A percentile compares a stretch with the other conserved stretches of the same genome.
Conservation (phyloP, 2,797 vertebrate species). For the Myotis myotis region DNA sequence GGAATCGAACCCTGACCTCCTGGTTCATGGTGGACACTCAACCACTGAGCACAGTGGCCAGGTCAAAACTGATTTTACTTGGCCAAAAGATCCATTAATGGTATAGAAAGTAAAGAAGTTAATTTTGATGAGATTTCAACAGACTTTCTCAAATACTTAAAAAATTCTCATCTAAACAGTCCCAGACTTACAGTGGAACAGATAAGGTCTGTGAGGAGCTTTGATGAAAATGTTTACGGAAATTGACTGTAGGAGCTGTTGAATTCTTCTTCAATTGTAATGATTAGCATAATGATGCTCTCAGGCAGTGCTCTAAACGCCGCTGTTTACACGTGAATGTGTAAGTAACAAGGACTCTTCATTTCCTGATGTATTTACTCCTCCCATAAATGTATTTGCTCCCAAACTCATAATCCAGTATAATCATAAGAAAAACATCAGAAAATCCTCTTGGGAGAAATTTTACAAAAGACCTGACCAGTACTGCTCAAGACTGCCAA, state of each 20-base stretch:
- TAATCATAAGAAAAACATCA: neutral
- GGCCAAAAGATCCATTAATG: neutral
- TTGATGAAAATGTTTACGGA: neutral
- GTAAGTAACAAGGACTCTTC: neutral
- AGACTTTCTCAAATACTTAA: slow-evolving; percentile 8
- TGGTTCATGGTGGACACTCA: too few relatives aligned
- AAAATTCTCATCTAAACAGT: neutral
- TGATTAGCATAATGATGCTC: neutral
- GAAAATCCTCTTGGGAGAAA: neutral
- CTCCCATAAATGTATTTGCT: neutral
- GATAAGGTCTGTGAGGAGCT: neutral
- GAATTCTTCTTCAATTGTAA: neutral
- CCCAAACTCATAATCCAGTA: neutral
- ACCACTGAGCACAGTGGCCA: too few relatives aligned
- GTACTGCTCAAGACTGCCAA: neutral
- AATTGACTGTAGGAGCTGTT: neutral
- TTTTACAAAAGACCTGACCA: neutral
- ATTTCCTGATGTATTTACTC: neutral
- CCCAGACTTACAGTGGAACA: neutral
- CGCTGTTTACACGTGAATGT: neutral
- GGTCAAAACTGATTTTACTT: slow-evolving; percentile 24
- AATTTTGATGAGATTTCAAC: slow-evolving; percentile 21
- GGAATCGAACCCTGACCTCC: too few relatives aligned
- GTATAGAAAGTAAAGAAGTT: neutral
- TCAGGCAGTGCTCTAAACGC: neutral